Evolutionary conservation across 2,888 invertebrate genomes (phyloP), one percentile per base, ranked within the genome.

Genomic region (Drosophila putrida): DNA sequence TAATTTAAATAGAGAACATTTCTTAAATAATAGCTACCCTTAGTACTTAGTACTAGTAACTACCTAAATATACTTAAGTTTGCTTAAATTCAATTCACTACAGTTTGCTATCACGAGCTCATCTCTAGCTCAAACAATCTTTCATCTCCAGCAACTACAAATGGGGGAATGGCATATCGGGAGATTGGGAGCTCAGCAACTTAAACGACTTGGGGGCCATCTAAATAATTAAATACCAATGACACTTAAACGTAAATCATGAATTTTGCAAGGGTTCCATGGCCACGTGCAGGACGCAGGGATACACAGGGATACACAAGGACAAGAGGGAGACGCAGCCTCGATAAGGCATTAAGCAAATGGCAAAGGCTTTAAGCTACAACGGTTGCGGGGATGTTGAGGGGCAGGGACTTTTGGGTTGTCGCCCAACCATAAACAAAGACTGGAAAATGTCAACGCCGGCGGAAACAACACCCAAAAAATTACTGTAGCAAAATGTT

Each of bases 221-320:
- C 75, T 86, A 78, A 86, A 86, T 86, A 86, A 88, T 88, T 86
- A 83, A 86, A 76, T 67, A 85, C 75, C 86, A 86, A 86, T 86
- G 85, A 86, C 85, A 86, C 85, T 86, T 86, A 79, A 86, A 88
- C 80, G 86, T 86, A 86, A 86, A 86, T 88, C 88, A 86, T 86
- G 86, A 88, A 88, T 88, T 82, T 86, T 88, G 83, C 84, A 86
- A 70, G 61, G 65, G 50, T 61, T 43, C 61, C 31, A 55, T 49
- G 27, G 47, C 75, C 77, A 77, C 77, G 75, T 77, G 75, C 68
- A 58, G 50, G 36, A 39, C 44, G 20, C 41, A 28, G 59, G 20
- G 63, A 20, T 9, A 31, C 2, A 28, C 28, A 28, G 6, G 6
- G 28, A 28, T 28, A 28, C 28, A 31, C 11, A 59, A 39, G 25